phyloP scores from a whole-genome alignment of 2,888 invertebrate species.

The Lysandra coridon region DNA sequence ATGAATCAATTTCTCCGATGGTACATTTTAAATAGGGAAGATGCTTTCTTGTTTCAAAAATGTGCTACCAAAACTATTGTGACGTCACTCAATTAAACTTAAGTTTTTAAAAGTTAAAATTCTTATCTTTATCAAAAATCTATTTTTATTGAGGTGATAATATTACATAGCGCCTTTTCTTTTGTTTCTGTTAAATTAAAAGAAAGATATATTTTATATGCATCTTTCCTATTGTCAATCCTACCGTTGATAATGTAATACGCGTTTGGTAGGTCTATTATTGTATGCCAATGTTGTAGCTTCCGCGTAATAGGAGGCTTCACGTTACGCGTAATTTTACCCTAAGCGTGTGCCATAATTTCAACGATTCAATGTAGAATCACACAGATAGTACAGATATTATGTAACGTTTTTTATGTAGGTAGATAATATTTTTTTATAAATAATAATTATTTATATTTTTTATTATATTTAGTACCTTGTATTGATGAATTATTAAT shows the following conservation, averaged over 20 bases:
- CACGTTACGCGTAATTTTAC: not conserved
- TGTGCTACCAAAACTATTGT: no score
- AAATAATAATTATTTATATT: not conserved
- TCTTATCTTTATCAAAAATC: no score
- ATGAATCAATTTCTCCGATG: no score
- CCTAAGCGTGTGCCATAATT: conserved; percentile 1
- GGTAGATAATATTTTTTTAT: not conserved
- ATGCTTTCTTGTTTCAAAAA: no score
- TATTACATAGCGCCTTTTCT: no score
- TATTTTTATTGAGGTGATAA: no score
- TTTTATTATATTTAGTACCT: not conserved
- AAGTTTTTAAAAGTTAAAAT: no score
- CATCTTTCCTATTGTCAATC: not conserved
- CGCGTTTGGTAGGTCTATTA: not conserved
- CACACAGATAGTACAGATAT: not conserved
- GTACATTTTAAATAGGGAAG: no score
- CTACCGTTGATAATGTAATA: not conserved
- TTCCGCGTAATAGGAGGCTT: not conserved
- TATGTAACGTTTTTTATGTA: not conserved
- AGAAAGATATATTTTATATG: no score
- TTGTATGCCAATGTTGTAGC: not conserved
- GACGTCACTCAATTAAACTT: no score
- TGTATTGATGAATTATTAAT: not conserved
- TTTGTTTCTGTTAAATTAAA: no score
- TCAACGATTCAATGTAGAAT: not conserved